phyloP scores from a whole-genome alignment of 2,888 invertebrate genomes.

The Mythimna albipuncta region DNA sequence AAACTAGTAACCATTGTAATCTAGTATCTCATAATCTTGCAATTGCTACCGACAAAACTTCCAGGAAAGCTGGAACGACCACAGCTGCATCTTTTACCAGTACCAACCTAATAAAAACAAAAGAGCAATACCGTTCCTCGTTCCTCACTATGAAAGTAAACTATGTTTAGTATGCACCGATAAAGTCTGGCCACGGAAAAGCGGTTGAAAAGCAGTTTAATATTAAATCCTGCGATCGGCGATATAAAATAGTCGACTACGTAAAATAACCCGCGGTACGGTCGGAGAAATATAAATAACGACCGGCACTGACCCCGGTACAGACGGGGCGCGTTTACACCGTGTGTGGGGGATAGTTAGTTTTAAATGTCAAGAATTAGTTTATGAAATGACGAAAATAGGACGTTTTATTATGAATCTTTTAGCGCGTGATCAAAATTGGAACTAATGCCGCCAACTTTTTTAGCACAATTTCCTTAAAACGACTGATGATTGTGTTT shows the following conservation, averaged over 20 bases:
- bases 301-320: slow-evolving; percentile 67
- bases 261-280: slow-evolving; percentile 64
- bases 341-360: slow-evolving; percentile 10
- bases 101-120: slow-evolving; percentile 34
- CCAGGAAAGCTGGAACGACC: not conserved
- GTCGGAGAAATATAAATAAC: slow-evolving; percentile 73
- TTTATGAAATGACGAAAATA: not conserved
- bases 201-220: slow-evolving; percentile 62
- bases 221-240: slow-evolving; percentile 61
- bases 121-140: slow-evolving; percentile 28
- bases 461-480: too few relatives aligned
- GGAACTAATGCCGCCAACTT: not conserved
- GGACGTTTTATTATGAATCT: not conserved
- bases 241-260: slow-evolving; percentile 68
- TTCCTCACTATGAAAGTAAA: slow-evolving; percentile 48
- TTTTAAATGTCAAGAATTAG: not conserved
- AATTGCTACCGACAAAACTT: not conserved
- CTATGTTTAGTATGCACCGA: slow-evolving; percentile 53
- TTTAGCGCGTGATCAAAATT: not conserved
- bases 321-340: slow-evolving; percentile 55
- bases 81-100: slow-evolving; percentile 6
- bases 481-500: too few relatives aligned
- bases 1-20: not conserved
- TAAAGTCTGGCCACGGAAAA: slow-evolving; percentile 45
- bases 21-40: not conserved